These are phyloP conservation scores for Karalla daura DNA, from an alignment of 2,797 vertebrate species.

Conservation along the genomic window DNA sequence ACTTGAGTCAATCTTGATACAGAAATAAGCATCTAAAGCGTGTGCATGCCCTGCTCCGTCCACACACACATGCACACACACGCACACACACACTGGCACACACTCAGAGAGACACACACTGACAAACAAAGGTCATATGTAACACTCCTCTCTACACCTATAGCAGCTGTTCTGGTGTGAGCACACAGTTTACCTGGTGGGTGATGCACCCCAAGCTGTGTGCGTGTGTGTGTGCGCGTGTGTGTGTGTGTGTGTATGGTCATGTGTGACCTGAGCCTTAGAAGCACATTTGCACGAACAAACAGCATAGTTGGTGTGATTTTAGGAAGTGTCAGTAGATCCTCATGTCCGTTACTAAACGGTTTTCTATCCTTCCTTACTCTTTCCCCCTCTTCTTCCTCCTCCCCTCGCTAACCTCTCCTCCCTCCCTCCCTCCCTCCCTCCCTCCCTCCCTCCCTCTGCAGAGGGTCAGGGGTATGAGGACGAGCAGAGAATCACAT, in stretches of 20 bases:
- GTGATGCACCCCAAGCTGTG: conserved; percentile 29
- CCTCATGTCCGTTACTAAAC: conserved; percentile 43
- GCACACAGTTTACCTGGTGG: conserved; percentile 47
- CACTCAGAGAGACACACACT: not conserved
- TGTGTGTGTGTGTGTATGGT: conserved; percentile 32
- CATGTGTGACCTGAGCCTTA: conserved; percentile 26
- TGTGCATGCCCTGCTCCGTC: not conserved
- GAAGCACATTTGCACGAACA: not conserved
- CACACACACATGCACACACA: not conserved
- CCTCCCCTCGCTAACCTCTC: not conserved
- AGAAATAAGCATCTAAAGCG: too few relatives aligned
- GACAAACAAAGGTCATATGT: conserved; percentile 44
- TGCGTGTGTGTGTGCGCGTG: too few relatives aligned
- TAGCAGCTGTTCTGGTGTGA: conserved; percentile 45
- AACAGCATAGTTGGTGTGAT: not conserved
- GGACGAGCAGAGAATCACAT: conserved; percentile 56
- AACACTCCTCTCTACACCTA: conserved; percentile 41
- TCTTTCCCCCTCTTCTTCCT: not conserved
- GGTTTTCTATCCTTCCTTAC: not conserved
- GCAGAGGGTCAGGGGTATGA: conserved; percentile 64
- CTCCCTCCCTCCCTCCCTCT: conserved; percentile 12
- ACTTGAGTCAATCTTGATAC: too few relatives aligned
- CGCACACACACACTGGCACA: not conserved
- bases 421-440: not conserved
- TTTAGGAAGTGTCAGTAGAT: conserved; percentile 11